Base-by-base conservation (phyloP, 1,140 invertebrate genomes). In the Atta cephalotes region DNA sequence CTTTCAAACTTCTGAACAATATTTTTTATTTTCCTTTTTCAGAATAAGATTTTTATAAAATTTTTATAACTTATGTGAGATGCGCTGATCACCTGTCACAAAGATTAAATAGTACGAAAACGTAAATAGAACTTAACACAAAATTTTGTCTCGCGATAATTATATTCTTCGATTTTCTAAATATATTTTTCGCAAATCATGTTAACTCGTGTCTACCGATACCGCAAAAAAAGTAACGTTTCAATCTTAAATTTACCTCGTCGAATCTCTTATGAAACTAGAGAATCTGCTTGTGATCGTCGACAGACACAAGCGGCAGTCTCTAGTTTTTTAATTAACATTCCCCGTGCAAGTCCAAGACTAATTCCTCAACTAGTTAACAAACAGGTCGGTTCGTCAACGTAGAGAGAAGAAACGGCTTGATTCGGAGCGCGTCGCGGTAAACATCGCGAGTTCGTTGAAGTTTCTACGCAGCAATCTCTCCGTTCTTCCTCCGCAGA, bases 261-360 rank as follows among this genome's bases (percentile, higher is more conserved):
- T n/a, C 21, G 25, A 14, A 21, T 18, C 0, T 66, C 21, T 39
- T 10, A 18, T 14, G 12, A 71, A 45, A 45, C 14, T 3, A 51
- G 18, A 79, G 18, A 14, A 70, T n/a, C 16, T 14, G 25, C 25
- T 35, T n/a, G n/a, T 21, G 49, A 53, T 60, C 25, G 68, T 74
- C 35, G 53, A 31, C 66, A 0, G 53, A 60, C 39, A 51, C n/a
- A 35, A 74, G 56, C 3, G n/a, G 25, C 70, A 68, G 49, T 88
- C 79, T 65, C 45, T 45, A 28, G 87, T 58, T 92, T 92, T 92
- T 93, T 91, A 93, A 93, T 93, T 92, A 92, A 63, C 70, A 63
- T 86, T 65, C 81, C 79, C 81, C 88, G 49, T 71, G 86, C 78
- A 87, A 91, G 77, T 86, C 71, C 60, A 25, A 85, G 79, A 56